Evolutionary conservation across 2,113 vertebrate genomes (phyloP), one percentile per base, ranked within the genome.

Genomic region (Andinoacara biseriatus): DNA sequence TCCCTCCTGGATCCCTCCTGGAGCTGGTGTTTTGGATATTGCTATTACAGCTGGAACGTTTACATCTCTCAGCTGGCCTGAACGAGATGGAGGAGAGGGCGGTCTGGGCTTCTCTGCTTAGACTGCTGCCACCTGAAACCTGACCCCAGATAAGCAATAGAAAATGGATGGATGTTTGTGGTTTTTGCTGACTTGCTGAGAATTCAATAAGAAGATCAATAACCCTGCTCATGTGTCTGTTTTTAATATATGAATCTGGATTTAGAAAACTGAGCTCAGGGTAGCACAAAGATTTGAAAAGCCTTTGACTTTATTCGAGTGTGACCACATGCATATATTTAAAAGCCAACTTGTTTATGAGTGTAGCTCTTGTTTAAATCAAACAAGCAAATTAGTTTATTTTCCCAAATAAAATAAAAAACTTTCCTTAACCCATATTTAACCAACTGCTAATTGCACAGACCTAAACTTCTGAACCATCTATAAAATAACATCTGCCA

Each of bases 131-230:
- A 14, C 0, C 63, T 26, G 63, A 24, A 22, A 46, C 63, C 22
- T 67, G 63, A 8, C 33, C 40, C 15, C 26, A 22, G 24, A 7
- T 67, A 46, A 15, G 40, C 17, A 15, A 67, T 46, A 67, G 40
- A 67, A 46, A 67, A 46, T 46, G 2, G 14, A 40, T 40, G 40
- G 63, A 46, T 40, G 17, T 3, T 46, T 65, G 14, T 17, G 5
- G 46, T 49, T 49, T 49, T 69, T 69, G 40, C 65, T 49, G 40
- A 49, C 65, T 69, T 49, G 63, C 24, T 69, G 24, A 69, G 40
- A 69, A 49, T 14, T 49, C 40, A 49, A 29, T 49, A 49, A 69
- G 40, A 69, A 69, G 43, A 69, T 69, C 24, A 69, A 49, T 49
- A 26, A 69, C 9, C 0, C 24, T 9, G 0, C 40, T 69, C 40